Evolutionary conservation across 35 echinoderm and acorn worm genomes (phyloP).

Genomic region (Nesometra sesokonis): DNA sequence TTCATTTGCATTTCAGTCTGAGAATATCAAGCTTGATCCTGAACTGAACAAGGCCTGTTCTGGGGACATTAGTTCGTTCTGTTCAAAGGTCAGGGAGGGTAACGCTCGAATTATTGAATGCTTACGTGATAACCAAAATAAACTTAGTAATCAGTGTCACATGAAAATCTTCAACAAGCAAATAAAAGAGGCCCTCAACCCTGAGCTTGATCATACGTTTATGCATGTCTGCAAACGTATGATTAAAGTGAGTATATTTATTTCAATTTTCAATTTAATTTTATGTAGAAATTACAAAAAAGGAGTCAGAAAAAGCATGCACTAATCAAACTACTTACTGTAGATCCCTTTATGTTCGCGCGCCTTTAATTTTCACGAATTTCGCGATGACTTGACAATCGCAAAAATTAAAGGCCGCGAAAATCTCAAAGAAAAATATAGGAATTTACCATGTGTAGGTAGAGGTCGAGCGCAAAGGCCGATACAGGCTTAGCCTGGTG

Average conservation of each 20-base stretch:
- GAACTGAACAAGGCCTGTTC: constrained; percentile 40
- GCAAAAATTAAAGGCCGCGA: too few relatives aligned
- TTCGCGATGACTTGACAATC: too few relatives aligned
- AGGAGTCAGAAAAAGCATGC: too few relatives aligned
- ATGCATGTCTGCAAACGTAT: constrained; percentile 73
- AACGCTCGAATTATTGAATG: constrained; percentile 56
- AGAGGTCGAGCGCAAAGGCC: too few relatives aligned
- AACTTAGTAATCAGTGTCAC: constrained; percentile 40
- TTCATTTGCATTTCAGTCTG: constrained; percentile 35
- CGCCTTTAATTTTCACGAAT: too few relatives aligned
- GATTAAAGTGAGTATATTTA: constrained; percentile 52
- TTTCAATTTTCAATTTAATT: background rate
- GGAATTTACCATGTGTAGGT: too few relatives aligned
- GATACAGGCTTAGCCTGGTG: too few relatives aligned
- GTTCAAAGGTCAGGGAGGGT: constrained; percentile 14
- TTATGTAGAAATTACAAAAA: too few relatives aligned
- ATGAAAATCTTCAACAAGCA: constrained; percentile 67
- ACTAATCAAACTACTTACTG: too few relatives aligned
- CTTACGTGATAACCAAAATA: constrained; percentile 43
- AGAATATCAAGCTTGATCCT: constrained; percentile 70
- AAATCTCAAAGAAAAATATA: too few relatives aligned
- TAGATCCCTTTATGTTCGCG: too few relatives aligned
- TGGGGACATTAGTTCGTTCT: constrained; percentile 12
- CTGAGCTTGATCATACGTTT: constrained; percentile 65
- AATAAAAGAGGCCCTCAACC: constrained; percentile 47